Evolutionary conservation across 23 tunicate species (phyloP).

Genomic region (Styela clava): DNA sequence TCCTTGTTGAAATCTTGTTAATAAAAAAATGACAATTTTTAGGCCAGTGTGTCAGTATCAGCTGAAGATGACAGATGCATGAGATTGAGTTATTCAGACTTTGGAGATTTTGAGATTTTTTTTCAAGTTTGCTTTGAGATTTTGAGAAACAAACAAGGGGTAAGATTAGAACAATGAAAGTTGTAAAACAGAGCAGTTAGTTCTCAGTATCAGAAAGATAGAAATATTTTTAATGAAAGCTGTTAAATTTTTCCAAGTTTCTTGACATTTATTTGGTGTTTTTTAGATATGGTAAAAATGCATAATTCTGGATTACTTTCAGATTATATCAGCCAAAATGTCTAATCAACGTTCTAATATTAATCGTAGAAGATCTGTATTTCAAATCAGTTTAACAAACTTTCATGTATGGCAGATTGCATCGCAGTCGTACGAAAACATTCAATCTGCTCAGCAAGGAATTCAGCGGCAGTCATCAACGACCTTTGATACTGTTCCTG

Average conservation of each 20-base stretch:
- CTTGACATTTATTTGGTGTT: no score
- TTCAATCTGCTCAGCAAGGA: not conserved
- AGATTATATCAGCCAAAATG: no score
- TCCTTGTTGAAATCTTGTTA: no score
- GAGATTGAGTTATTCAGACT: not conserved
- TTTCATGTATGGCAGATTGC: not conserved
- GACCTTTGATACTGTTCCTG: not conserved
- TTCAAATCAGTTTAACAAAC: not conserved
- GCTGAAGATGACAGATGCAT: not conserved
- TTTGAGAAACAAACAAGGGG: not conserved
- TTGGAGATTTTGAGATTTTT: not conserved
- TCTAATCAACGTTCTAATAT: not conserved
- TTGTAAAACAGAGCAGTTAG: no score
- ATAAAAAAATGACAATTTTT: no score
- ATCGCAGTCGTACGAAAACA: not conserved
- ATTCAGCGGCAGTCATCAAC: not conserved
- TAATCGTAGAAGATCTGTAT: not conserved
- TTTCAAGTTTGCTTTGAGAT: not conserved
- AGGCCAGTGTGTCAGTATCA: not conserved
- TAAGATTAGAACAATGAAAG: not conserved
- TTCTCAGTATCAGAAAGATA: no score
- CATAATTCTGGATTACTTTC: no score
- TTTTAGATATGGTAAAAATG: no score
- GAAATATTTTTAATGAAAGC: no score
- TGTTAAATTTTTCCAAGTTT: no score